Evolutionary conservation across 1,140 invertebrate species (phyloP).

Genomic region (Zaprionus nigranus): DNA sequence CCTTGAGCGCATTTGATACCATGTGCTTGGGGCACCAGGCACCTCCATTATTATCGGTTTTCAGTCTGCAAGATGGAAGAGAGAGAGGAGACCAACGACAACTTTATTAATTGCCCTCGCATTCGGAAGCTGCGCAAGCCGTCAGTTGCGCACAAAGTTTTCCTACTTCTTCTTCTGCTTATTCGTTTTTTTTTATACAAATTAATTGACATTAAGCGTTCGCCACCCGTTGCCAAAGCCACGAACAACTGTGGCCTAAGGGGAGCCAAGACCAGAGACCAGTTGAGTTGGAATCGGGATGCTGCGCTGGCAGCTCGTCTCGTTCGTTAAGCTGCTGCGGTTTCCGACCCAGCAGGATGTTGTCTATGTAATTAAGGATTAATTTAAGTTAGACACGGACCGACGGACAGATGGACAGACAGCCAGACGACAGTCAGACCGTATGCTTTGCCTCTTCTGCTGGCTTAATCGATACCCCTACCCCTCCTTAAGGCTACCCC

Average conservation of each 20-base stretch:
- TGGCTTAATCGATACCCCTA: slow-evolving; percentile 60
- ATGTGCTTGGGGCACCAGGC: slow-evolving; percentile 97
- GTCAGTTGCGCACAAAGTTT: slow-evolving; percentile 56
- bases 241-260: slow-evolving; percentile 42
- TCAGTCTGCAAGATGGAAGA: slow-evolving; percentile 88
- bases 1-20: slow-evolving; percentile 93
- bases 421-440: neutral
- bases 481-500: neutral
- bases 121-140: slow-evolving; percentile 35
- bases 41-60: slow-evolving; percentile 94
- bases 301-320: slow-evolving; percentile 72
- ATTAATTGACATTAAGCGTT: slow-evolving; percentile 84
- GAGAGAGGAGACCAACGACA: slow-evolving; percentile 37
- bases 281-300: neutral
- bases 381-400: slow-evolving; percentile 80
- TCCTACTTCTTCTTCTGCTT: neutral
- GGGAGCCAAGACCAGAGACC: neutral
- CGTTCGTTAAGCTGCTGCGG: slow-evolving; percentile 82
- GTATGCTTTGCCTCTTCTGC: slow-evolving; percentile 6
- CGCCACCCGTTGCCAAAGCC: slow-evolving; percentile 56
- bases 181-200: slow-evolving; percentile 51
- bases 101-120: slow-evolving; percentile 69
- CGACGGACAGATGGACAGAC: neutral
- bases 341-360: slow-evolving; percentile 80
- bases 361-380: slow-evolving; percentile 84